Percentiles rank a stretch among this genome's conserved stretches.
These are phyloP conservation scores for Muscicapa striata DNA, from an alignment of 2,797 vertebrate genomes.

Conservation along the genomic window DNA sequence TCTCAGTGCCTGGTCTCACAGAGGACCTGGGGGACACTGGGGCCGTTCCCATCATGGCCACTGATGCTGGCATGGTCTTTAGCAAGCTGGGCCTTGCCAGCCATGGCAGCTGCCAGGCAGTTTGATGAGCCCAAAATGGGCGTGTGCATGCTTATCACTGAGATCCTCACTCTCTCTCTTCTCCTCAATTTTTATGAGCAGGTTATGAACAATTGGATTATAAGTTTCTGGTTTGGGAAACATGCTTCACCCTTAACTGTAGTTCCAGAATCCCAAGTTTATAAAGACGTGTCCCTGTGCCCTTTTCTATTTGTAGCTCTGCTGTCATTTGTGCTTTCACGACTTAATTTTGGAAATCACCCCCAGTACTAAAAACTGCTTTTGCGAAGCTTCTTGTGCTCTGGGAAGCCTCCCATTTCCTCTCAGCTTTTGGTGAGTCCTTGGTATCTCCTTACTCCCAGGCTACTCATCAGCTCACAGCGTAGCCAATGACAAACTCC, in stretches of 20 bases:
- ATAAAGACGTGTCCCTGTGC: not conserved
- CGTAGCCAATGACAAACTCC: fast-evolving
- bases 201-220: not conserved
- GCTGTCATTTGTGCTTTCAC: not conserved
- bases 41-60: not conserved
- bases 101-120: not conserved
- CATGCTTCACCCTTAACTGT: not conserved
- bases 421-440: not conserved
- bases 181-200: not conserved
- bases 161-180: not conserved
- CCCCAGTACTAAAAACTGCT: not conserved
- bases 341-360: not conserved
- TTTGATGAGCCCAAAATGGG: not conserved
- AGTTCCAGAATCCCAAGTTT: not conserved
- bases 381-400: not conserved
- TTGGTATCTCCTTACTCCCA: not conserved
- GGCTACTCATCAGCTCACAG: not conserved
- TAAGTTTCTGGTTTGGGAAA: not conserved
- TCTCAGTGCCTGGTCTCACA: not conserved
- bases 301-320: not conserved
- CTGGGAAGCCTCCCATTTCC: not conserved
- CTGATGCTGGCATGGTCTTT: not conserved
- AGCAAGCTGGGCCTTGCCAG: not conserved
- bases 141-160: not conserved
- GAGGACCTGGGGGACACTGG: not conserved